Conservation (phyloP, 2,113 vertebrate genomes). For the Protobothrops flavoviridis region DNA sequence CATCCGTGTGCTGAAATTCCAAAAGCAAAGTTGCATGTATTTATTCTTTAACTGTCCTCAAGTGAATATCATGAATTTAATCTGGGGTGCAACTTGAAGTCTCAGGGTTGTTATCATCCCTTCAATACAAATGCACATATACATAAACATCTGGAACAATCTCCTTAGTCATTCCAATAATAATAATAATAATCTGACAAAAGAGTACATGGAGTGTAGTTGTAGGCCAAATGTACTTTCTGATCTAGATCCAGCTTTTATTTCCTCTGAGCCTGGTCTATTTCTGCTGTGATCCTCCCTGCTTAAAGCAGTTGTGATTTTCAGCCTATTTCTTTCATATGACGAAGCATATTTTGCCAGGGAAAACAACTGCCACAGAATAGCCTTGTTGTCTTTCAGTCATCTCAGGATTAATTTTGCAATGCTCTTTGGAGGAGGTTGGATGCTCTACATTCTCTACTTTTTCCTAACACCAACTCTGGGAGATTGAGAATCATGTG, state of each 20-base stretch:
- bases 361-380: not conserved
- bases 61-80: not conserved
- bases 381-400: not conserved
- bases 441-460: accelerated
- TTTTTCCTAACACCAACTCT: not conserved
- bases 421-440: not conserved
- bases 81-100: not conserved
- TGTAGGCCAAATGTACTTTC: not conserved
- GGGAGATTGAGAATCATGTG: not conserved
- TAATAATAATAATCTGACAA: not conserved
- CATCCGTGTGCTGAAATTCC: not conserved
- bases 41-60: not conserved
- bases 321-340: accelerated
- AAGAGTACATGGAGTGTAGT: not conserved
- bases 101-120: not conserved
- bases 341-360: not conserved
- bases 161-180: not conserved
- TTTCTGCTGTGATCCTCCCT: not conserved
- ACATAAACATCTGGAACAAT: not conserved
- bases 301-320: not conserved
- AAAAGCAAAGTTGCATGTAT: not conserved
- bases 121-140: not conserved
- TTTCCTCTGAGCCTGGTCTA: not conserved
- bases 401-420: conserved; percentile 29
- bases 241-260: not conserved